phyloP scores from a whole-genome alignment of 2,797 vertebrate species.

The Sebastes ruberrimus region DNA sequence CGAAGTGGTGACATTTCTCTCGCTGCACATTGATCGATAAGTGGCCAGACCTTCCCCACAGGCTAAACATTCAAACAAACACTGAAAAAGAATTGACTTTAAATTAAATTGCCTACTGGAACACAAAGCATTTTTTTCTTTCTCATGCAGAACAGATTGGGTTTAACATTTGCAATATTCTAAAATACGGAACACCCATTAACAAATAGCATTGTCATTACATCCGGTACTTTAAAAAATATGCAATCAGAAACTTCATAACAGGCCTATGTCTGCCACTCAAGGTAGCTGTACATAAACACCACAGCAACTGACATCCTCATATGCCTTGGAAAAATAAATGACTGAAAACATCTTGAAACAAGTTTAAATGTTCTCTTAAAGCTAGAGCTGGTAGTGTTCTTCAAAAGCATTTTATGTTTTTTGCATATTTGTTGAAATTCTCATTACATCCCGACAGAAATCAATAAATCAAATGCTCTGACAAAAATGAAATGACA shows the following conservation, averaged over 20 bases:
- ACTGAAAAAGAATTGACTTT: not conserved
- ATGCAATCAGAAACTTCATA: not conserved
- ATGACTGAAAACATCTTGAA: not conserved
- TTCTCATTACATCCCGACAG: too few relatives aligned
- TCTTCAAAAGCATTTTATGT: too few relatives aligned
- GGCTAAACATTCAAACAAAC: constrained; percentile 43
- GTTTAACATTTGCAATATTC: not conserved
- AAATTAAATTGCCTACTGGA: not conserved
- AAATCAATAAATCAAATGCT: too few relatives aligned
- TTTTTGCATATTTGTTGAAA: too few relatives aligned
- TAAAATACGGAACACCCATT: not conserved
- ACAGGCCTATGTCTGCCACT: not conserved
- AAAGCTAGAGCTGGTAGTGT: too few relatives aligned
- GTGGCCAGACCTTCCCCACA: constrained; percentile 29
- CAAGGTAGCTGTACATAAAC: not conserved
- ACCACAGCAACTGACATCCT: not conserved
- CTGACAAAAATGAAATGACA: too few relatives aligned
- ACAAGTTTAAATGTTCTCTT: not conserved
- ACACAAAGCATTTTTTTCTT: not conserved
- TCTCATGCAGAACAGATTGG: not conserved
- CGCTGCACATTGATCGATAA: constrained; percentile 69
- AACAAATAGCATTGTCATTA: not conserved
- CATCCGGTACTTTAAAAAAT: not conserved
- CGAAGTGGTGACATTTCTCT: constrained; percentile 71
- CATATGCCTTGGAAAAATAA: not conserved